Evolutionary conservation across 2,797 vertebrate species (phyloP).

Genomic region (Chiloscyllium punctatum): DNA sequence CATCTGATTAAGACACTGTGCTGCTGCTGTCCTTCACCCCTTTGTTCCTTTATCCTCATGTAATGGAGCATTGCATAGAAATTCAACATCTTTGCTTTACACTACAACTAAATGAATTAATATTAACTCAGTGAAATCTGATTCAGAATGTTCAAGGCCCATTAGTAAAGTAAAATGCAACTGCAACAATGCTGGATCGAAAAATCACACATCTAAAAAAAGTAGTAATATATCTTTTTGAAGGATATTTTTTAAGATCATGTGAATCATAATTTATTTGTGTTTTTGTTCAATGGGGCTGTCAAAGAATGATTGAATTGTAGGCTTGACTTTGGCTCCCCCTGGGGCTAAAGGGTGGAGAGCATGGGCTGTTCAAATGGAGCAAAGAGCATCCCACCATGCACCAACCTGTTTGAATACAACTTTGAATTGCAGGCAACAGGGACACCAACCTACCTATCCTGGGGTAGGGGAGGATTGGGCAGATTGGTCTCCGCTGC

Average conservation of each 20-base stretch:
- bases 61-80: slow-evolving; percentile 71
- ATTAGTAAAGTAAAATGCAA: background rate
- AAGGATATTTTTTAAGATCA: background rate
- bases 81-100: slow-evolving; percentile 73
- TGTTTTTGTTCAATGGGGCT: background rate
- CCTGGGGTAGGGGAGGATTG: background rate
- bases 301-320: background rate
- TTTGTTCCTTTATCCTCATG: slow-evolving; percentile 76
- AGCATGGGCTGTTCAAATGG: background rate
- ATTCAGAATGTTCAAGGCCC: background rate
- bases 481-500: too few species aligned
- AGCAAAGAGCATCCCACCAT: background rate
- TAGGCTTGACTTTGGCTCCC: background rate
- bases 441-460: background rate
- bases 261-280: background rate
- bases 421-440: background rate
- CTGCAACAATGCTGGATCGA: background rate
- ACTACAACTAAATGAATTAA: slow-evolving; percentile 63
- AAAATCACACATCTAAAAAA: background rate
- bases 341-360: background rate
- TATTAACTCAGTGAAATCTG: slow-evolving; percentile 49
- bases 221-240: background rate
- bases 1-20: slow-evolving; percentile 91
- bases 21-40: slow-evolving; percentile 88
- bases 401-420: background rate